Evolutionary conservation across 2,113 vertebrate genomes (phyloP), one percentile per base, ranked within the genome.

Genomic region (Dicentrarchus labrax): DNA sequence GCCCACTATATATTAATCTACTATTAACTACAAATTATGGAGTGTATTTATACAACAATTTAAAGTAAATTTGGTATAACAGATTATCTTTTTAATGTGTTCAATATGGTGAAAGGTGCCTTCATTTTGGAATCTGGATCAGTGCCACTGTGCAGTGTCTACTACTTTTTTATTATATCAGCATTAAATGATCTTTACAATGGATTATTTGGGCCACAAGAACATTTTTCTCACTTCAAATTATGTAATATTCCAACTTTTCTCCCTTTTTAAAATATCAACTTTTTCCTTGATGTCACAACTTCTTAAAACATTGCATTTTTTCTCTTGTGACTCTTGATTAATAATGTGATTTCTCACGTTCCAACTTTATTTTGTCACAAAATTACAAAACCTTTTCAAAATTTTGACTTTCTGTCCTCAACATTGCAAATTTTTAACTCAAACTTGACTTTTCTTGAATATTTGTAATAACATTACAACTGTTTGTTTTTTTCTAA

Each of bases 61-160:
- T 72, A 60, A 76, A 76, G 21, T 66, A 7, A 47, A 68, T 19
- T 51, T 48, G 21, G 8, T 69, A 3, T 68, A 64, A 73, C 10
- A 47, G 41, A 67, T 68, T 0, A 6, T 61, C 45, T 39, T 22
- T 30, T 30, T 30, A 57, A 41, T 57, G 11, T 69, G 10, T 45
- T 39, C 2, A 21, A 74, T 51, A 59, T 79, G 80, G 80, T 80
- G 61, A 67, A 30, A 68, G 70, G 64, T 79, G 64, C 56, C 15
- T 45, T 57, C 2, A 43, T 24, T 61, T 59, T 39, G 48, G 50
- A 45, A 41, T 22, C 8, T 24, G 30, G n/a, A n/a, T 22, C 71
- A 68, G 30, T 57, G 30, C 21, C 38, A 17, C 50, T 64, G 67
- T 61, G 51, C 30, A 38, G 41, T 13, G 54, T 69, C 61, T 45